Evolutionary conservation across 2,888 invertebrate genomes (phyloP).

Genomic region (Ashinkailepas kermadecensis): DNA sequence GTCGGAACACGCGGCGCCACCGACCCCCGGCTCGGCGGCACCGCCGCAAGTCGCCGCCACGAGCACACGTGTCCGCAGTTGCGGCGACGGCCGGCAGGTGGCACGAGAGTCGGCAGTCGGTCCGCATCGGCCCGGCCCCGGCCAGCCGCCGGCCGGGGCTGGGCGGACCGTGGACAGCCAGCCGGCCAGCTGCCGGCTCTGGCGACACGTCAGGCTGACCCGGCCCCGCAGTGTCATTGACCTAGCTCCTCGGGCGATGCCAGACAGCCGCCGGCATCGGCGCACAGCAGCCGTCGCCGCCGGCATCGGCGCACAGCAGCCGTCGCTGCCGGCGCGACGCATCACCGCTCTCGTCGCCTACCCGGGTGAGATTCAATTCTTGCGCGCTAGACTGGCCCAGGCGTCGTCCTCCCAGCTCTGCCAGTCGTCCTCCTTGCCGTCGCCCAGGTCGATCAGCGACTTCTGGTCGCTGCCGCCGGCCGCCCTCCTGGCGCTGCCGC

Average conservation of each 20-base stretch:
- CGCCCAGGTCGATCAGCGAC: constrained; percentile 5
- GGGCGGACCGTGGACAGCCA: too few relatives aligned
- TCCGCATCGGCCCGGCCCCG: too few relatives aligned
- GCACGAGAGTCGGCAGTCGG: too few relatives aligned
- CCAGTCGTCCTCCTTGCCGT: constrained; percentile 15
- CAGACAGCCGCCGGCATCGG: neutral
- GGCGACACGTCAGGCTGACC: neutral
- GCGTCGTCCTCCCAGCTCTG: constrained; percentile 21
- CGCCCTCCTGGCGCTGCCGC: neutral
- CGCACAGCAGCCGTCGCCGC: neutral
- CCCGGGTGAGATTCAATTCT: neutral
- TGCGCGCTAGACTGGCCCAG: constrained; percentile 18
- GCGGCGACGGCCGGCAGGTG: too few relatives aligned
- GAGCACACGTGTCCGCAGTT: too few relatives aligned
- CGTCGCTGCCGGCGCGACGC: neutral
- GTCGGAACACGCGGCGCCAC: too few relatives aligned
- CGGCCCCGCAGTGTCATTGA: too few relatives aligned
- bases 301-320: neutral
- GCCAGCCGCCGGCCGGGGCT: too few relatives aligned
- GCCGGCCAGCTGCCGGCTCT: neutral
- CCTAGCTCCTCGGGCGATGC: too few relatives aligned
- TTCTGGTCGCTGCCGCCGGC: neutral
- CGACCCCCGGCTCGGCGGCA: too few relatives aligned
- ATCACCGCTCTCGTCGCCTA: neutral
- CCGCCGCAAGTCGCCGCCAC: too few relatives aligned